phyloP scores from a whole-genome alignment of 2,888 invertebrate species.

The Sphaerophoria rueppellii region DNA sequence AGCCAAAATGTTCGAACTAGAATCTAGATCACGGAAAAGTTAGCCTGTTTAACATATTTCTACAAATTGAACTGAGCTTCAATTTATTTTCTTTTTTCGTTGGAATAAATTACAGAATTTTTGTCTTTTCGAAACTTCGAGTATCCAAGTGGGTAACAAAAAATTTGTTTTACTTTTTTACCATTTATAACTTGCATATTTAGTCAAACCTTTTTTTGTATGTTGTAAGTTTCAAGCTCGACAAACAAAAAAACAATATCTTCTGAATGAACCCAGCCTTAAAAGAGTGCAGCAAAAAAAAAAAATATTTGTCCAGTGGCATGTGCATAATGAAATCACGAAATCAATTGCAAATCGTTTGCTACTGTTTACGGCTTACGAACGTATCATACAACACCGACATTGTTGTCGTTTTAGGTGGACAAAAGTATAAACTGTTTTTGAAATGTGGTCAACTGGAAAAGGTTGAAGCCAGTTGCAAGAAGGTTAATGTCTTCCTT shows the following conservation, averaged over 20 bases:
- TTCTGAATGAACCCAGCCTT: constrained; percentile 46
- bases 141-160: constrained; percentile 43
- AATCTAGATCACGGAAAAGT: no score
- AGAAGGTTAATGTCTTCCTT: constrained; percentile 60
- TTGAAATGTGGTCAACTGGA: constrained; percentile 40
- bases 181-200: constrained; percentile 8
- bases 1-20: no score
- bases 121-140: constrained; percentile 1
- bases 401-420: constrained; percentile 35
- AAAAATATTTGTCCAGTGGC: constrained; percentile 53
- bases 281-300: constrained; percentile 39
- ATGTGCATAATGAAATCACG: constrained; percentile 73
- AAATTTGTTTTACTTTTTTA: constrained; percentile 65
- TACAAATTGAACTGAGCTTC: not conserved
- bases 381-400: constrained; percentile 63
- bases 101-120: constrained; percentile 51
- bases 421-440: constrained; percentile 1
- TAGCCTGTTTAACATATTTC: no score
- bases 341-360: constrained; percentile 74
- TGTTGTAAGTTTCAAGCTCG: constrained; percentile 47
- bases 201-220: constrained; percentile 6
- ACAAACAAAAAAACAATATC: not conserved
- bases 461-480: not conserved
- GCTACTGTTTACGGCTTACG: constrained; percentile 70
- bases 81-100: constrained; percentile 19